Percentiles rank a stretch among this genome's conserved stretches.
These are phyloP conservation scores for Drosophila testacea DNA, from an alignment of 2,888 invertebrate species.

Conservation along the genomic window DNA sequence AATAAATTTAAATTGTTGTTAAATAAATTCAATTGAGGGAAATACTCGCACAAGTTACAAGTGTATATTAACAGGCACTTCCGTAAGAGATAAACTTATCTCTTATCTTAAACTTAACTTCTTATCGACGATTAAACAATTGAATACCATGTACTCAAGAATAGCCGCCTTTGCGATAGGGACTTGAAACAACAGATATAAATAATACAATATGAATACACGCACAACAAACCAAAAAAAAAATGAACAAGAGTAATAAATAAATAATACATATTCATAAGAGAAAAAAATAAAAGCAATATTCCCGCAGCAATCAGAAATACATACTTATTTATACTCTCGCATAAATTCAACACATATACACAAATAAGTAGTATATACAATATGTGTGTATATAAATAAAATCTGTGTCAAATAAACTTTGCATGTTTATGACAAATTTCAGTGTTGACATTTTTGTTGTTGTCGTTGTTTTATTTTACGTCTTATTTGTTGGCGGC, in stretches of 20 bases:
- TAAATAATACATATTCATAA: background rate
- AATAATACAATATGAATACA: conserved; percentile 2
- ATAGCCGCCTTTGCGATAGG: conserved; percentile 15
- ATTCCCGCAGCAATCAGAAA: conserved; percentile 6
- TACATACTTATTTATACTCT: conserved; percentile 18
- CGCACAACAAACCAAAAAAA: background rate
- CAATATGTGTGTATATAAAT: conserved; percentile 10
- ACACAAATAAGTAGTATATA: conserved; percentile 8
- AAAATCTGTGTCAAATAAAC: conserved; percentile 77
- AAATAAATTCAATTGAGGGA: background rate
- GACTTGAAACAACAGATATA: background rate
- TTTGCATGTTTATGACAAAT: conserved; percentile 75
- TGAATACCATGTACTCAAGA: conserved; percentile 17
- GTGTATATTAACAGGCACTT: conserved; percentile 19
- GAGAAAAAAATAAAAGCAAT: conserved; percentile 12
- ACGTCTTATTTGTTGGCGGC: conserved; percentile 49
- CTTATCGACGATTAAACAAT: conserved; percentile 49
- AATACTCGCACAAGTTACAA: background rate
- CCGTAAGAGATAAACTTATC: conserved; percentile 51
- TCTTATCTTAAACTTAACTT: background rate
- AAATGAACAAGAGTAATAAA: conserved; percentile 1
- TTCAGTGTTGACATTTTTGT: conserved; percentile 56
- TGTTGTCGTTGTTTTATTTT: conserved; percentile 38
- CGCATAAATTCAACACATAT: conserved; percentile 11
- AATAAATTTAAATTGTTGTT: background rate